These are phyloP conservation scores for Conus ventricosus DNA, from an alignment of 1,140 invertebrate genomes.

Conservation along the genomic window DNA sequence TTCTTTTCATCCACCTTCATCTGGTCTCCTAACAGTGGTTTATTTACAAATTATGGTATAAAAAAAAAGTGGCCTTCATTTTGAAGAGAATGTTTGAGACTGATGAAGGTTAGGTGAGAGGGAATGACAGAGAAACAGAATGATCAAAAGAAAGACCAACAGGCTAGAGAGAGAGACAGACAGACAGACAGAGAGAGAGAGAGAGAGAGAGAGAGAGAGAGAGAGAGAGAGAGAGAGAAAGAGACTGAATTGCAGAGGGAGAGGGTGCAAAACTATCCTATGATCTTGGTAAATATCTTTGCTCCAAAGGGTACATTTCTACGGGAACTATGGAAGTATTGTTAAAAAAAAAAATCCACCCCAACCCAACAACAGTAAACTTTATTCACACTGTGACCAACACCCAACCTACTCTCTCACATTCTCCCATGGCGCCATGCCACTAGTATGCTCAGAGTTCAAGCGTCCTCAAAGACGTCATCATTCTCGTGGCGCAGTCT, in stretches of 20 bases:
- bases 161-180: background rate
- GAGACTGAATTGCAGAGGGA: too few relatives aligned
- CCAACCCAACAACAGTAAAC: too few relatives aligned
- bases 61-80: background rate
- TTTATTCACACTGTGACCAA: too few relatives aligned
- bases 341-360: background rate
- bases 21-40: background rate
- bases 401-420: too few relatives aligned
- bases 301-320: background rate
- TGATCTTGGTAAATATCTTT: background rate
- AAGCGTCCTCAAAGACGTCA: slow-evolving; percentile 58
- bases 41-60: background rate
- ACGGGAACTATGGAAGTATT: too few relatives aligned
- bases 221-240: background rate
- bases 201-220: background rate
- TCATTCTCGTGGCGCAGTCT: slow-evolving; percentile 61
- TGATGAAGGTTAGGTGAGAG: too few relatives aligned
- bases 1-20: background rate
- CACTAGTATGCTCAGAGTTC: background rate
- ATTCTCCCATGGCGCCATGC: too few relatives aligned
- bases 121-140: too few relatives aligned
- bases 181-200: background rate
- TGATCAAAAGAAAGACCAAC: too few relatives aligned
- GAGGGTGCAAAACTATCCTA: background rate
- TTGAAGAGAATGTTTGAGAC: too few relatives aligned